These are phyloP conservation scores for Platyura marginata DNA, from an alignment of 1,140 invertebrate genomes.

Conservation along the genomic window DNA sequence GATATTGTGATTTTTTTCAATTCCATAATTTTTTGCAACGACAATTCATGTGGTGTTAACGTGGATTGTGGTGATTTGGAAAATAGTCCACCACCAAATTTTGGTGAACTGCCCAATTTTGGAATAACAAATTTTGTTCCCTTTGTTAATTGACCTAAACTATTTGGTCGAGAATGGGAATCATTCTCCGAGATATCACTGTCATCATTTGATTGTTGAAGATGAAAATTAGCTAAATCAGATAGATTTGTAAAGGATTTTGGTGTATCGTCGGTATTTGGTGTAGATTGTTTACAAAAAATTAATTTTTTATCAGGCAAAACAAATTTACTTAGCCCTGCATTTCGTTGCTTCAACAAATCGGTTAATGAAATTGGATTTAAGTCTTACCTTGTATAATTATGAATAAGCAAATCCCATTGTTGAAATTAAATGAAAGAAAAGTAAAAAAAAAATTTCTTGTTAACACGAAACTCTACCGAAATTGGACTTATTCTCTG, in stretches of 20 bases:
- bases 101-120: not conserved
- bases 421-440: too few relatives aligned
- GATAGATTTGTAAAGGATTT: not conserved
- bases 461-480: too few relatives aligned
- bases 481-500: too few relatives aligned
- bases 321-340: too few relatives aligned
- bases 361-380: not conserved
- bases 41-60: not conserved
- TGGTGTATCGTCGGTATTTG: not conserved
- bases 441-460: too few relatives aligned
- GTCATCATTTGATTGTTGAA: too few relatives aligned
- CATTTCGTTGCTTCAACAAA: not conserved
- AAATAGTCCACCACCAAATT: not conserved
- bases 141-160: too few relatives aligned
- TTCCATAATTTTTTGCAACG: conserved; percentile 1
- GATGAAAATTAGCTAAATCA: not conserved
- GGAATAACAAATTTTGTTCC: not conserved
- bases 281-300: not conserved
- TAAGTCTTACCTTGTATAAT: conserved; percentile 37
- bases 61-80: not conserved
- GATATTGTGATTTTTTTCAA: not conserved
- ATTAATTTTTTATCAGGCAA: not conserved
- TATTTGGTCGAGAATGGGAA: too few relatives aligned
- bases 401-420: too few relatives aligned
- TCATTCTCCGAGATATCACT: too few relatives aligned